Conservation (phyloP, 1,140 invertebrate genomes). For the Lordiphosa mommai region DNA sequence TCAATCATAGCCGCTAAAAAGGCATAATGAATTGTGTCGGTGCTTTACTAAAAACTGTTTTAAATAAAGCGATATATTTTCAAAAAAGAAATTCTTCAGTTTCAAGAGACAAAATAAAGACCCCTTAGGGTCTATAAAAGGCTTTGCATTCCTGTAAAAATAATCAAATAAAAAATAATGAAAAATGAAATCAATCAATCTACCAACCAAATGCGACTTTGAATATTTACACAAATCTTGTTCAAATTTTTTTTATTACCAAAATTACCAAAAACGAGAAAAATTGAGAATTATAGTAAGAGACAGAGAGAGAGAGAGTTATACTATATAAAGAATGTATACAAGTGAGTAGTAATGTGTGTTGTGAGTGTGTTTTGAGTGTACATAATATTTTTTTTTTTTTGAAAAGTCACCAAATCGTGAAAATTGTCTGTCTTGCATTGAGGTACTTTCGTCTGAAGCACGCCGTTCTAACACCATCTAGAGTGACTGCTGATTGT, state of each 20-base stretch:
- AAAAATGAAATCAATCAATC: slow-evolving; percentile 30
- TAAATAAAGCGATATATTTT: too few species aligned
- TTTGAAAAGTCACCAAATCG: slow-evolving; percentile 49
- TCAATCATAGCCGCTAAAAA: too few species aligned
- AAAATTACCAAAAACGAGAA: slow-evolving; percentile 2
- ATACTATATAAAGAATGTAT: slow-evolving; percentile 35
- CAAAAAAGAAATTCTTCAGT: too few species aligned
- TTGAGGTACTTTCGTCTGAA: slow-evolving; percentile 77
- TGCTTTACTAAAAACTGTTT: too few species aligned
- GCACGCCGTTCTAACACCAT: slow-evolving; percentile 68
- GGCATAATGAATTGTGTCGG: too few species aligned
- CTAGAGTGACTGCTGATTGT: slow-evolving; percentile 1
- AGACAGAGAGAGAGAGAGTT: slow-evolving; percentile 20
- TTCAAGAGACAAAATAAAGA: too few species aligned
- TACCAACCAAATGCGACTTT: slow-evolving; percentile 33
- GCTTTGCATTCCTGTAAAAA: slow-evolving; percentile 17
- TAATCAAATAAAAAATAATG: background rate
- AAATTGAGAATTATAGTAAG: background rate
- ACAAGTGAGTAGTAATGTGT: slow-evolving; percentile 25
- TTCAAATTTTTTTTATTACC: slow-evolving; percentile 1
- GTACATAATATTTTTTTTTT: too few species aligned
- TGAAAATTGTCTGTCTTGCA: slow-evolving; percentile 59
- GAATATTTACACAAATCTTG: slow-evolving; percentile 48
- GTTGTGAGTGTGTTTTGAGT: slow-evolving; percentile 24
- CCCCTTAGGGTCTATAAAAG: background rate